Evolutionary conservation across 2,797 vertebrate genomes (phyloP).

Genomic region (Alauda arvensis): DNA sequence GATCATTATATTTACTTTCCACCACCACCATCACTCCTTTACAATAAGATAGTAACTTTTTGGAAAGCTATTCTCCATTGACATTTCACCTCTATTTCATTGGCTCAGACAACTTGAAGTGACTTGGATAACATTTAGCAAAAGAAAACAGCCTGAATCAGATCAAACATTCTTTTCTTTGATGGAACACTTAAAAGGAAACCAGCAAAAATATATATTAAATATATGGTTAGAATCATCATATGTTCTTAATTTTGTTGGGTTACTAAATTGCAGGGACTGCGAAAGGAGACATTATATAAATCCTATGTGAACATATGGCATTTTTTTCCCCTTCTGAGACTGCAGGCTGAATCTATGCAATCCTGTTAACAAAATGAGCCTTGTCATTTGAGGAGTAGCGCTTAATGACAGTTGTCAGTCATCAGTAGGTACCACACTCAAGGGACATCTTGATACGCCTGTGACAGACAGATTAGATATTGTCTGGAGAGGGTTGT

Average conservation of each 20-base stretch:
- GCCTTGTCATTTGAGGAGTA: neutral
- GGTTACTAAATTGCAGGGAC: neutral
- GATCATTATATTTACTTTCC: constrained; percentile 15
- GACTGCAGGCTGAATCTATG: constrained; percentile 1
- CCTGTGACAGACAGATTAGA: constrained; percentile 31
- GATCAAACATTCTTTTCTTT: neutral
- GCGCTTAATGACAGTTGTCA: constrained; percentile 31
- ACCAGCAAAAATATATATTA: neutral
- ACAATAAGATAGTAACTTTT: neutral
- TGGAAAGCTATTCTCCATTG: neutral
- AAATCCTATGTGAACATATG: constrained; percentile 10
- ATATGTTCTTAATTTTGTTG: neutral
- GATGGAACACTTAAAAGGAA: neutral
- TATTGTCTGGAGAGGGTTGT: constrained; percentile 19
- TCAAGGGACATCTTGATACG: neutral
- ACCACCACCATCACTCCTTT: neutral
- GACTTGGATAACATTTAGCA: neutral
- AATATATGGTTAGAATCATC: neutral
- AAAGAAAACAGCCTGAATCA: neutral
- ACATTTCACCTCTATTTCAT: neutral
- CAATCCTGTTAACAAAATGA: constrained; percentile 25
- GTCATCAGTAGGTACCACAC: constrained; percentile 24
- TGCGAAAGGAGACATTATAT: neutral
- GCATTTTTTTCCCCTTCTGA: neutral
- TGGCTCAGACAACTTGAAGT: neutral